Conservation (phyloP, 2,797 vertebrate species). For the Echiichthys vipera region DNA sequence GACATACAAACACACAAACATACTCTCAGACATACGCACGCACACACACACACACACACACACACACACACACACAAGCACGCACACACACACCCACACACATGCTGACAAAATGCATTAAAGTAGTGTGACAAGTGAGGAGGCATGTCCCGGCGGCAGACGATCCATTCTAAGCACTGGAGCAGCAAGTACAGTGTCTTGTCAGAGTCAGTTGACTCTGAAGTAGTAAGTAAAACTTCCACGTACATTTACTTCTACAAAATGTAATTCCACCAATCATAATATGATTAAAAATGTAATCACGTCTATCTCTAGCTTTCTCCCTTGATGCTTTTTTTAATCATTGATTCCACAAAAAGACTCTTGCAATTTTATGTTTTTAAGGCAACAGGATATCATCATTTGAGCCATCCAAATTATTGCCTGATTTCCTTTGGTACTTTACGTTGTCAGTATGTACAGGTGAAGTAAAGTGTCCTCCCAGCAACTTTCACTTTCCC, state of each 20-base stretch:
- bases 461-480: slow-evolving; percentile 9
- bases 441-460: neutral
- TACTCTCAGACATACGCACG: slow-evolving; percentile 16
- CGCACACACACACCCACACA: too few relatives aligned
- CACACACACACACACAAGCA: slow-evolving; percentile 2
- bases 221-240: too few relatives aligned
- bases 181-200: slow-evolving; percentile 57
- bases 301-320: neutral
- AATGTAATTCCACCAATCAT: slow-evolving; percentile 5
- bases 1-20: slow-evolving; percentile 4
- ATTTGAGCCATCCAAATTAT: slow-evolving; percentile 4
- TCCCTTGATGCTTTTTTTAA: neutral
- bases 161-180: slow-evolving; percentile 55
- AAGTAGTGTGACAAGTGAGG: slow-evolving; percentile 66
- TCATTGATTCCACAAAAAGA: neutral
- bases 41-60: slow-evolving; percentile 1
- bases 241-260: neutral
- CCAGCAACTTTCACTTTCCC: neutral
- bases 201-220: too few relatives aligned
- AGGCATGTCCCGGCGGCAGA: slow-evolving; percentile 43
- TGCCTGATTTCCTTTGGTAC: neutral
- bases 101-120: slow-evolving; percentile 67
- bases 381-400: neutral
- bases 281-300: neutral
- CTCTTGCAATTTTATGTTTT: neutral